A percentile compares a stretch with the other conserved stretches of the same genome.
Conservation (phyloP, 37 sponge, comb jelly and placozoan species). For the Theonella swinhoei region DNA sequence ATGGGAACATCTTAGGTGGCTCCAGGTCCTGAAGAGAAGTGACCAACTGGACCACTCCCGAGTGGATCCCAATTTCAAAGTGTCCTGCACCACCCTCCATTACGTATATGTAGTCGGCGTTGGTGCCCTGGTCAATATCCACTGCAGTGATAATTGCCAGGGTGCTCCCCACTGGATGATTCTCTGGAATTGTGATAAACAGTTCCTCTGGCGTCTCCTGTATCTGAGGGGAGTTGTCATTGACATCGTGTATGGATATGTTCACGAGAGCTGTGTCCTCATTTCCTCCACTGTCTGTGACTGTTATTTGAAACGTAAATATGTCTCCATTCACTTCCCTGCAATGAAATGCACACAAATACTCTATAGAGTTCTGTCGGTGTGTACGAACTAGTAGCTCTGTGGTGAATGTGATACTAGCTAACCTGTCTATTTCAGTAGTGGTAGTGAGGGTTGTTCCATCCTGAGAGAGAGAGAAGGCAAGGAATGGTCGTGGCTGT, state of each 20-base stretch:
- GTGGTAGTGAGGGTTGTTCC: conserved; percentile 10
- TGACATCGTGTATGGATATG: conserved; percentile 25
- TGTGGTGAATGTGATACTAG: neutral
- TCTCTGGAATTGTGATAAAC: conserved; percentile 14
- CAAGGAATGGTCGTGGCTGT: conserved; percentile 7
- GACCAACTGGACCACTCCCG: conserved; percentile 23
- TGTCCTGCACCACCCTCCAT: conserved; percentile 29
- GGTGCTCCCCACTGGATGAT: conserved; percentile 2
- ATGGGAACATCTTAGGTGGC: neutral
- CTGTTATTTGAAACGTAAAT: conserved; percentile 1
- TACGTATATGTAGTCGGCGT: conserved; percentile 3
- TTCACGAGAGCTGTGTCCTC: neutral
- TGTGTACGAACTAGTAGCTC: too few species aligned
- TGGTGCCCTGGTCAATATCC: conserved; percentile 8
- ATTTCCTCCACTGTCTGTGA: conserved; percentile 12
- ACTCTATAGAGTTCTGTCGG: too few species aligned
- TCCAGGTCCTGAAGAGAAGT: neutral
- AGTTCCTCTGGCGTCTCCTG: neutral
- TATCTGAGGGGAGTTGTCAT: conserved; percentile 44
- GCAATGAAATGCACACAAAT: too few species aligned
- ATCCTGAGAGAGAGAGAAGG: neutral
- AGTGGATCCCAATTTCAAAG: conserved; percentile 28
- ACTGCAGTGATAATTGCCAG: conserved; percentile 5
- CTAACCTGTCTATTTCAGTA: neutral
- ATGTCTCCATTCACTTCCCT: neutral